Conservation (phyloP, 2,888 invertebrate species). For the Uloborus plumipes region DNA sequence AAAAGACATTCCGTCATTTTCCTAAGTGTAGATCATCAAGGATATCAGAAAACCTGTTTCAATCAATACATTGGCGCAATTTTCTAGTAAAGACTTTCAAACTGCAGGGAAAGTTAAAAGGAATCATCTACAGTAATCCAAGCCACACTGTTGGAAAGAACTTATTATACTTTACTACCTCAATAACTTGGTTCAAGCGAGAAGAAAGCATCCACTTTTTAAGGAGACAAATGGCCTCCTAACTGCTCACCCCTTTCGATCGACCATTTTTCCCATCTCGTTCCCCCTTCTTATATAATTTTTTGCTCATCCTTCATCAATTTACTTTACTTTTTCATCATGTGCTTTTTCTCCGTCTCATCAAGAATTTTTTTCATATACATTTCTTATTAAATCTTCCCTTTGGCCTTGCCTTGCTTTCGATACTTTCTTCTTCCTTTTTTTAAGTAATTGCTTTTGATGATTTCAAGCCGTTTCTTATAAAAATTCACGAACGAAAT, state of each 20-base stretch:
- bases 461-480: slow-evolving; percentile 22
- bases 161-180: slow-evolving; percentile 35
- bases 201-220: slow-evolving; percentile 50
- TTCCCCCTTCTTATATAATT: slow-evolving; percentile 9
- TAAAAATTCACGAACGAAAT: slow-evolving; percentile 22
- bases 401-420: slow-evolving; percentile 43
- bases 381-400: slow-evolving; percentile 56
- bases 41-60: too few relatives aligned
- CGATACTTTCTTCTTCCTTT: slow-evolving; percentile 46
- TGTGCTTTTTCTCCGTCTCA: slow-evolving; percentile 52
- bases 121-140: slow-evolving; percentile 18
- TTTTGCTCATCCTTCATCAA: slow-evolving; percentile 41
- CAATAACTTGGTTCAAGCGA: slow-evolving; percentile 27
- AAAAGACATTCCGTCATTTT: too few relatives aligned
- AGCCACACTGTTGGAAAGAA: slow-evolving; percentile 37
- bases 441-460: slow-evolving; percentile 58
- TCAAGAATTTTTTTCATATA: slow-evolving; percentile 54
- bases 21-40: too few relatives aligned
- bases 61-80: too few relatives aligned
- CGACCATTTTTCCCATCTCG: background rate
- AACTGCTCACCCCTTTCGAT: slow-evolving; percentile 33
- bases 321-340: slow-evolving; percentile 37
- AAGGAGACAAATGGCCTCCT: slow-evolving; percentile 46
- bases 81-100: slow-evolving; percentile 13
- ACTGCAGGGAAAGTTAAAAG: slow-evolving; percentile 27